A percentile compares a stretch with the other conserved stretches of the same genome.
These are phyloP conservation scores for Lepas anatifera DNA, from an alignment of 2,888 invertebrate species.

Conservation along the genomic window DNA sequence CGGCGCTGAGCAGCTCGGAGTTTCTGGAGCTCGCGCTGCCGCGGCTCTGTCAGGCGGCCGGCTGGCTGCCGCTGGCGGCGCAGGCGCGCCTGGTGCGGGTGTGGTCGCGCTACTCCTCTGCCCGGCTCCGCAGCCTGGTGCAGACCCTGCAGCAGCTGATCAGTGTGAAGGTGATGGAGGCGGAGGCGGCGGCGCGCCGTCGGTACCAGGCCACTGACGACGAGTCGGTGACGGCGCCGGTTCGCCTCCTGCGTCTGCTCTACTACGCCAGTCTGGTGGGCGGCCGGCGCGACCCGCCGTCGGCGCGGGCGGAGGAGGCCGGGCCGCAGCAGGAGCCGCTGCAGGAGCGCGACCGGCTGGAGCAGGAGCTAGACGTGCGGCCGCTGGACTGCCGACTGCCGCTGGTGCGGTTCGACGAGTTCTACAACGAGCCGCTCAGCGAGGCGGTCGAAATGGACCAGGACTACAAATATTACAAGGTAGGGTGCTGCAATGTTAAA, in stretches of 20 bases:
- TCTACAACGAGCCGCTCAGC: constrained; percentile 87
- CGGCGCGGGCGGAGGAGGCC: constrained; percentile 36
- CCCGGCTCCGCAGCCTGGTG: constrained; percentile 35
- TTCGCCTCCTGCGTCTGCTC: background rate
- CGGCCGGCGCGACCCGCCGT: constrained; percentile 13
- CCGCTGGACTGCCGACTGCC: constrained; percentile 72
- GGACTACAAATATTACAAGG: constrained; percentile 78
- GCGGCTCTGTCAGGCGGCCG: constrained; percentile 53
- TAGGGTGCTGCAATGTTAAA: no score
- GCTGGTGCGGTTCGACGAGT: constrained; percentile 71
- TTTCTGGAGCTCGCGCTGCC: constrained; percentile 72
- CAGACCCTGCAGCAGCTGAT: constrained; percentile 77
- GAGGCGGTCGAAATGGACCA: constrained; percentile 88
- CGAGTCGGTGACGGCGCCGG: background rate
- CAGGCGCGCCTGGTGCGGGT: constrained; percentile 67
- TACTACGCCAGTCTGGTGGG: constrained; percentile 9
- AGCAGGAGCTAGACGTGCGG: constrained; percentile 56
- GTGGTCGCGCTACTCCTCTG: constrained; percentile 59
- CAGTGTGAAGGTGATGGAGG: constrained; percentile 68
- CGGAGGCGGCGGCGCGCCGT: constrained; percentile 34
- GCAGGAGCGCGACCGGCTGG: constrained; percentile 45
- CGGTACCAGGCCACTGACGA: constrained; percentile 1
- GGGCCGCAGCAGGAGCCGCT: constrained; percentile 34
- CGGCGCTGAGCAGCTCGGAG: constrained; percentile 57
- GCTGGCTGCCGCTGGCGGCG: constrained; percentile 54